Evolutionary conservation across 2,797 vertebrate genomes (phyloP).

Genomic region (Morelia viridis): DNA sequence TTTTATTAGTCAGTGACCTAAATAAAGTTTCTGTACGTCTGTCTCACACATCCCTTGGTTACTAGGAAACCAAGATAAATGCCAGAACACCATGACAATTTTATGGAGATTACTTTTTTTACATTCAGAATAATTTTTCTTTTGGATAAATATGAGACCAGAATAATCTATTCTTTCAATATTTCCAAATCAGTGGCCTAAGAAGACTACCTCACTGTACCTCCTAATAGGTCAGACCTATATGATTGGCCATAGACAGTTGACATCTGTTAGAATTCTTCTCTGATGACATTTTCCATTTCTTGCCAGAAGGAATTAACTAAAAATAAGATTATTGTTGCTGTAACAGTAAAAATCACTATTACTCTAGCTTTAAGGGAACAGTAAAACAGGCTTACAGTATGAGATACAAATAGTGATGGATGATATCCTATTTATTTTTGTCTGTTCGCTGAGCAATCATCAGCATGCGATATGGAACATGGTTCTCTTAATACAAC

Average conservation of each 20-base stretch:
- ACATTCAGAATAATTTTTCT: too few species aligned
- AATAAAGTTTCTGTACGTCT: too few species aligned
- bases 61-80: too few species aligned
- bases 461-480: neutral
- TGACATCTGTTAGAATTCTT: neutral
- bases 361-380: constrained; percentile 1
- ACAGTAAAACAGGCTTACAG: neutral
- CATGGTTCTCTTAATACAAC: neutral
- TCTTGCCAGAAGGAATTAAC: constrained; percentile 2
- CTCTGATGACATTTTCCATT: neutral
- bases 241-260: neutral
- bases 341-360: neutral
- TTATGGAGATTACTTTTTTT: too few species aligned
- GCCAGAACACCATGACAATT: too few species aligned
- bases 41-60: too few species aligned
- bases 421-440: constrained; percentile 7
- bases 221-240: neutral
- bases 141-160: too few species aligned
- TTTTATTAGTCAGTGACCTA: too few species aligned
- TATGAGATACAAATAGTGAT: neutral
- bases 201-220: neutral
- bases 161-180: too few species aligned
- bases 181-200: neutral
- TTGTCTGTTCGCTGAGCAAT: neutral
- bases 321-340: neutral